Evolutionary conservation across 2,888 invertebrate species (phyloP), one percentile per base, ranked within the genome.

Genomic region (Scaptomyza reducta): DNA sequence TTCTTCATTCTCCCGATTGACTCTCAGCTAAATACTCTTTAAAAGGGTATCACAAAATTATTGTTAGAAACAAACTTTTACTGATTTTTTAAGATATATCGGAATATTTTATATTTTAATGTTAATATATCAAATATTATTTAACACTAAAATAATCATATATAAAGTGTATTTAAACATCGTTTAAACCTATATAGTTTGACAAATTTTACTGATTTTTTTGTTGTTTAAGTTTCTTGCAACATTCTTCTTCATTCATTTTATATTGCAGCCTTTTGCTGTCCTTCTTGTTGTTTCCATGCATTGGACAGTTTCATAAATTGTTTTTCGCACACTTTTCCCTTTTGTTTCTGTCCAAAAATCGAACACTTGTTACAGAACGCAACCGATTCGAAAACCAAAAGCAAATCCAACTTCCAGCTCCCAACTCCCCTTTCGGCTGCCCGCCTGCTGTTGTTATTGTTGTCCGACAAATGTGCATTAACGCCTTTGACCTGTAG

Each of bases 401-500:
- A 64, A 67, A 65, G 49, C 70, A 44, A 47, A 18, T 29, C 22
- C 50, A 25, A 40, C 50, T 44, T 40, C 6, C 1, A 0, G 13
- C 11, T 29, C 22, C 22, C 27, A 0, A 25, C 9, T 46, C 25
- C 18, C 47, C 1, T 3, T 13, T 9, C n/a, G 2, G n/a, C 9
- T 11, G 11, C 27, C 22, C 33, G 18, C 45, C 27, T 47, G 13
- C 33, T 38, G 33, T 57, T 69, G 55, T 58, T 62, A 53, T 59
- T 65, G 64, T 51, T 57, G 49, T 42, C 18, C 49, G 77, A 87
- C 84, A 84, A 84, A 84, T 84, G 86, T 85, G 84, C 88, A 87
- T 85, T 85, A 87, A 86, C 88, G 84, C 84, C 88, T 87, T 83
- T 79, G 87, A 87, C 88, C 82, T 81, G 85, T 85, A 85, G 68